Conservation (phyloP, 2,113 vertebrate species). For the Rhegmatorhina hoffmannsi region DNA sequence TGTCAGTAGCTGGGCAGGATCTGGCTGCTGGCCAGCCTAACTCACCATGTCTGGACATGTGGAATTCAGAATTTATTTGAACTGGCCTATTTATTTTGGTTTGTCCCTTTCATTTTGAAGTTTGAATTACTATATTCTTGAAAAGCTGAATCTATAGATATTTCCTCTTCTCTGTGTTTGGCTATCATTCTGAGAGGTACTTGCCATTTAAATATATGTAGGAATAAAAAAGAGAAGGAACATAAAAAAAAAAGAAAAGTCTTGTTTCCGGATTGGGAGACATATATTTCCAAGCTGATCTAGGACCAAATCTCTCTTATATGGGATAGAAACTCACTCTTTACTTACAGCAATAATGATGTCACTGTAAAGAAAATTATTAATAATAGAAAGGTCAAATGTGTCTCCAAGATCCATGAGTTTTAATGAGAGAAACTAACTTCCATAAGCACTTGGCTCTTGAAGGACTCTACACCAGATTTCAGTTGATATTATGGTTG, state of each 20-base stretch:
- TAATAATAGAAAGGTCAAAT: neutral
- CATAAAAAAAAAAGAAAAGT: neutral
- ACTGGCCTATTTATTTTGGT: neutral
- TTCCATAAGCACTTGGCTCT: rapidly evolving
- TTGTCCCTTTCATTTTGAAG: neutral
- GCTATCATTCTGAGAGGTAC: neutral
- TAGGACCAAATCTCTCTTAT: neutral
- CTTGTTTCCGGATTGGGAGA: neutral
- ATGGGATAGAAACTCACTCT: neutral
- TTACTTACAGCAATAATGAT: neutral
- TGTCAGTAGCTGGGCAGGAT: neutral
- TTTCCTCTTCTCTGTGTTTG: neutral
- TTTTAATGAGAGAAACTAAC: neutral
- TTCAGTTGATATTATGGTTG: neutral
- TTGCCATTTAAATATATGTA: neutral
- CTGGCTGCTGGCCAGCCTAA: neutral
- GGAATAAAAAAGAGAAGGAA: neutral
- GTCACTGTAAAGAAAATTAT: neutral
- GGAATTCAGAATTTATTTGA: neutral
- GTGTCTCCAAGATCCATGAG: rapidly evolving
- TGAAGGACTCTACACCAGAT: neutral
- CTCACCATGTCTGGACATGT: neutral
- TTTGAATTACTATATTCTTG: neutral
- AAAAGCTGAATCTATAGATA: neutral
- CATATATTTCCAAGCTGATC: neutral